phyloP scores from a whole-genome alignment of 2,113 vertebrate genomes.

The Labeo rohita region DNA sequence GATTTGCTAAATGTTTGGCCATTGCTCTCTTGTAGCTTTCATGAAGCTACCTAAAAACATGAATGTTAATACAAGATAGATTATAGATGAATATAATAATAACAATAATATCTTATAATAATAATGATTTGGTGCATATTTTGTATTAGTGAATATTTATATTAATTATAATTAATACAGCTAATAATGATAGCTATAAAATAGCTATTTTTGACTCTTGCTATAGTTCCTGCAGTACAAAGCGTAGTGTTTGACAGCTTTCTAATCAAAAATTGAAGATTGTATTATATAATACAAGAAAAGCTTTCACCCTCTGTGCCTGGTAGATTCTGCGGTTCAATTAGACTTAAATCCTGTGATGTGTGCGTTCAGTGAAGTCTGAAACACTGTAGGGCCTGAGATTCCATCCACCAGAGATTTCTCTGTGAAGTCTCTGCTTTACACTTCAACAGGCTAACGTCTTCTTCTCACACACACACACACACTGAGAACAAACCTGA shows the following conservation, averaged over 20 bases:
- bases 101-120: not conserved
- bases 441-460: conserved; percentile 46
- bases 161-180: not conserved
- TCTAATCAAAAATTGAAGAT: conserved; percentile 46
- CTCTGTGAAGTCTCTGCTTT: conserved; percentile 45
- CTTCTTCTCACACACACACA: conserved; percentile 1
- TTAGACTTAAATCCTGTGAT: conserved; percentile 48
- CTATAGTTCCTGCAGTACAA: conserved; percentile 19
- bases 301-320: conserved; percentile 36
- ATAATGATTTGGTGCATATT: not conserved
- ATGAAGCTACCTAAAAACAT: too few species aligned
- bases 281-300: conserved; percentile 38
- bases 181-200: not conserved
- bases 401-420: conserved; percentile 44
- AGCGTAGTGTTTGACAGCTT: conserved; percentile 36
- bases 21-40: not conserved
- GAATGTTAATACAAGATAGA: too few species aligned
- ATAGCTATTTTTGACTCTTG: not conserved
- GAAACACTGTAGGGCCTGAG: conserved; percentile 30
- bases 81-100: too few species aligned
- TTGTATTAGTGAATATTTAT: not conserved
- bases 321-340: conserved; percentile 31
- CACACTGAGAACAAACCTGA: conserved; percentile 15
- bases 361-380: conserved; percentile 39
- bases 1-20: too few species aligned